Evolutionary conservation across 2,113 vertebrate species (phyloP).

Genomic region (Sinosuthora webbiana): DNA sequence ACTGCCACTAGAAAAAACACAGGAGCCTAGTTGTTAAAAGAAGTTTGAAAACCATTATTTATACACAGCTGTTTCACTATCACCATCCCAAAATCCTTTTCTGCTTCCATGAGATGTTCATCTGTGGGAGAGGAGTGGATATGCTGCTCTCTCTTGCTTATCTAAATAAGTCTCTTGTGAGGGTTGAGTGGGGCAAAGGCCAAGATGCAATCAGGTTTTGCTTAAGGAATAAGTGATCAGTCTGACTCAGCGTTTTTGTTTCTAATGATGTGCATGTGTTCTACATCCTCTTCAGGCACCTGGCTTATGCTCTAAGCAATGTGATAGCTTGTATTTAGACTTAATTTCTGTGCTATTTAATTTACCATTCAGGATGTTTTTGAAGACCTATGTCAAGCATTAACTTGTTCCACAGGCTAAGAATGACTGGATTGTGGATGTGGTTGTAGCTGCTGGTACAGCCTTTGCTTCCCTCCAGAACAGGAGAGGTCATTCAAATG

Average conservation of each 20-base stretch:
- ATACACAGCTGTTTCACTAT: not conserved
- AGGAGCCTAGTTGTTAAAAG: not conserved
- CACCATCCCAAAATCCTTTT: not conserved
- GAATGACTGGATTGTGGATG: not conserved
- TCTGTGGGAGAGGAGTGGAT: not conserved
- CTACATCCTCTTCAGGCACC: not conserved
- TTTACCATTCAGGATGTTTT: not conserved
- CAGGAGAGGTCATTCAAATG: not conserved
- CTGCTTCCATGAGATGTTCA: fast-evolving
- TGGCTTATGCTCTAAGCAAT: not conserved
- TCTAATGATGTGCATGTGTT: not conserved
- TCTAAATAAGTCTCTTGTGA: not conserved
- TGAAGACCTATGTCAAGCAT: not conserved
- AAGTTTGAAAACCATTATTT: not conserved
- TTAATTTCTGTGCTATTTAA: not conserved
- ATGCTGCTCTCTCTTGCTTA: not conserved
- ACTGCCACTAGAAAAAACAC: not conserved
- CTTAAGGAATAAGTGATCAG: not conserved
- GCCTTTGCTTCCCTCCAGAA: not conserved
- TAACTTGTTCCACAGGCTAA: not conserved
- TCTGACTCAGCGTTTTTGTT: not conserved
- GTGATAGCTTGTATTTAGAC: not conserved
- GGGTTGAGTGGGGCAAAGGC: not conserved
- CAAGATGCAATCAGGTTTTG: not conserved
- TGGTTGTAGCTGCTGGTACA: not conserved